A percentile compares a stretch with the other conserved stretches of the same genome.
Evolutionary conservation across 2,888 invertebrate genomes (phyloP).

Genomic region (Mimas tiliae): DNA sequence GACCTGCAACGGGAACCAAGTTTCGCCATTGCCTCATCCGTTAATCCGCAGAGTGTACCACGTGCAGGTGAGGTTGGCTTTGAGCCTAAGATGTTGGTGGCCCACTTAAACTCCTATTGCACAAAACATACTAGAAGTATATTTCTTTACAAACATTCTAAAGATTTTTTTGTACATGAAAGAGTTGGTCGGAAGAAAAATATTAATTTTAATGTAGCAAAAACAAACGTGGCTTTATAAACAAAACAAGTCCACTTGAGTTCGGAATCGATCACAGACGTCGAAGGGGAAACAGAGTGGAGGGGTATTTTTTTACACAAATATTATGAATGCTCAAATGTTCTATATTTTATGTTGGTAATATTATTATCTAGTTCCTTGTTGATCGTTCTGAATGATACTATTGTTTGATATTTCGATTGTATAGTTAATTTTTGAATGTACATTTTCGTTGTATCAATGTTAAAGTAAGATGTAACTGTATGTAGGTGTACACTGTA

Average conservation of each 20-base stretch:
- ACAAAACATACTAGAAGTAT: too few relatives aligned
- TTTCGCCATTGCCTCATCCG: too few relatives aligned
- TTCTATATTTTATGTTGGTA: conserved; percentile 78
- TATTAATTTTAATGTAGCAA: not conserved
- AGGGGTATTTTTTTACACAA: conserved; percentile 79
- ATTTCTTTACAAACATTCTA: not conserved
- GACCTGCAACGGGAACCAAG: too few relatives aligned
- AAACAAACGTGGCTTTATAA: not conserved
- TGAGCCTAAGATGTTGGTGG: too few relatives aligned
- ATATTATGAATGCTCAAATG: conserved; percentile 81
- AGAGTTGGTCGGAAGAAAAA: not conserved
- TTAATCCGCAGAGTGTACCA: too few relatives aligned
- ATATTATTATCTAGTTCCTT: conserved; percentile 77
- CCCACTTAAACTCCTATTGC: too few relatives aligned
- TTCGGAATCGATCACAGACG: conserved; percentile 54
- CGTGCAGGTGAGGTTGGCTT: too few relatives aligned
- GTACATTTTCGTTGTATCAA: conserved; percentile 61
- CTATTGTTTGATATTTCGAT: conserved; percentile 66
- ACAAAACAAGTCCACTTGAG: conserved; percentile 43
- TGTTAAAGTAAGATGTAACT: conserved; percentile 48
- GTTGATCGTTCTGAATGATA: conserved; percentile 66
- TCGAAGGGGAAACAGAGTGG: conserved; percentile 52
- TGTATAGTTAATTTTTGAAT: conserved; percentile 64
- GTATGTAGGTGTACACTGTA: conserved; percentile 62
- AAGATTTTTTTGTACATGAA: not conserved